Evolutionary conservation across 2,113 vertebrate genomes (phyloP), one percentile per base, ranked within the genome.

Genomic region (Leucoraja erinaceus): DNA sequence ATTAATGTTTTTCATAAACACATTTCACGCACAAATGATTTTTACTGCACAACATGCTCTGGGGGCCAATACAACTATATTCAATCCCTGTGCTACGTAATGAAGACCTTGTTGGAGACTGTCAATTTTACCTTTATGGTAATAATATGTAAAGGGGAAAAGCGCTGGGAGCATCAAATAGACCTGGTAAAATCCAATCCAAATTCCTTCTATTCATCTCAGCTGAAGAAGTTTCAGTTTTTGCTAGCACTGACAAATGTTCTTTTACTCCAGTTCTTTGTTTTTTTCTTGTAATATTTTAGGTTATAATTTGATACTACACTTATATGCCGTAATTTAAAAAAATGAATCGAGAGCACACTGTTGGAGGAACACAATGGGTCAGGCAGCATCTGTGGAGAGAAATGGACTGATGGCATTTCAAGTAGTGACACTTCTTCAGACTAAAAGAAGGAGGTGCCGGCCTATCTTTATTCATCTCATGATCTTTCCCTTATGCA

Each of bases 1-100:
- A 88, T 88, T 88, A 88, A 72, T 31, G 61, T 63, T 88, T 88
- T 88, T 63, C 83, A 88, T 88, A n/a, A n/a, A 66, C 59, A 88
- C 83, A 31, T 63, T 31, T 31, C 83, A 88, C 63, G 83, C 59
- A 88, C 83, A 63, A n/a, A 88, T 66, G 59, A 88, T 6, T n/a
- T 31, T 63, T 88, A 63, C n/a, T 88, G 28, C 28, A 88, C 61
- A 88, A 66, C 83, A 88, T 56, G 38, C 59, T 66, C 59, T 63
- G 83, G 83, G 56, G 59, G 28, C 11, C 59, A 63, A 88, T 88
- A 66, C n/a, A 88, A 66, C 59, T 88, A 88, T 66, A 31, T 88
- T 88, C 28, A 88, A 66, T 88, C 59, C 31, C n/a, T 31, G 28
- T 63, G 28, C 5, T 31, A 63, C 6, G 28, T 31, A 66, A 66